phyloP scores from a whole-genome alignment of 2,113 vertebrate species.

The Colinus virginianus region DNA sequence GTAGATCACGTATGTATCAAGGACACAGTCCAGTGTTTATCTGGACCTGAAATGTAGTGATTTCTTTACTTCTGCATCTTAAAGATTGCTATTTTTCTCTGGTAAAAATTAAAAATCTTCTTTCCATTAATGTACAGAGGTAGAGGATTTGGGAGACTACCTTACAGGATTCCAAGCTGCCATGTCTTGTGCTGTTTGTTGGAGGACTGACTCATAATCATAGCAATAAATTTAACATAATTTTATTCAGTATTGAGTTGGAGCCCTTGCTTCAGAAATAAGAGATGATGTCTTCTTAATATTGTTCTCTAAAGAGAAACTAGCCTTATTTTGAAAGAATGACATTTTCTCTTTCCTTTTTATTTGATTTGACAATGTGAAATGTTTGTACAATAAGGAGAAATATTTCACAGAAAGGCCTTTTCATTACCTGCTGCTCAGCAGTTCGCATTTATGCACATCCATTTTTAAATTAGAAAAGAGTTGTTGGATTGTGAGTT shows the following conservation, averaged over 20 bases:
- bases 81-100: not conserved
- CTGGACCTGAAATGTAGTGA: rapidly evolving
- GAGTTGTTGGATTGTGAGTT: not conserved
- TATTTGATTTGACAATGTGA: not conserved
- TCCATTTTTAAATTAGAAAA: not conserved
- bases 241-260: not conserved
- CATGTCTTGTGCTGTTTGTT: not conserved
- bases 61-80: not conserved
- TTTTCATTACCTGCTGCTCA: not conserved
- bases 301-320: not conserved
- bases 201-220: not conserved
- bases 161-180: not conserved
- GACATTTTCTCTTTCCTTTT: not conserved
- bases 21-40: not conserved
- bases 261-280: not conserved
- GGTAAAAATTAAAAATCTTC: not conserved
- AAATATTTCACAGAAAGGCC: not conserved
- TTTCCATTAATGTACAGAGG: not conserved
- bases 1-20: not conserved
- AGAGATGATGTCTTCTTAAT: not conserved
- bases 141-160: not conserved
- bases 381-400: not conserved
- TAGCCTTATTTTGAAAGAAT: not conserved
- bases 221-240: not conserved
- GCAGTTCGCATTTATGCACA: not conserved